phyloP scores from a whole-genome alignment of 2,113 vertebrate genomes.

The Osmerus eperlanus region DNA sequence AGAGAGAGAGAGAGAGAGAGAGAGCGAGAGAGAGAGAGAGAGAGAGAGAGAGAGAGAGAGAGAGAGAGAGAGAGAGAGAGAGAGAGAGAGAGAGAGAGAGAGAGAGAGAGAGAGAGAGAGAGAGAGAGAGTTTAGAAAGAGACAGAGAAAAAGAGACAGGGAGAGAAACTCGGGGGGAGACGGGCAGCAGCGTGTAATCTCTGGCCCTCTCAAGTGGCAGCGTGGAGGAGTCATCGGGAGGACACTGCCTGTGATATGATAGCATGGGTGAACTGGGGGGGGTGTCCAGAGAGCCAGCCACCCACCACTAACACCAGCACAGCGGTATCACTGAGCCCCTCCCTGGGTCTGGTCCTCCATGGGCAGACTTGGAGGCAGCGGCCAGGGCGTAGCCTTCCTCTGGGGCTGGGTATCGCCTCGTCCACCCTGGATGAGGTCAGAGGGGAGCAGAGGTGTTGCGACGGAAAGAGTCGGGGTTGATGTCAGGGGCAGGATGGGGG shows the following conservation, averaged over 20 bases:
- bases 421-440: constrained; percentile 53
- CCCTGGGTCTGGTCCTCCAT: constrained; percentile 40
- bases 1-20: constrained; percentile 1
- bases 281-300: constrained; percentile 27
- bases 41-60: constrained; percentile 9
- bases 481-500: constrained; percentile 29
- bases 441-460: constrained; percentile 14
- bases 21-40: constrained; percentile 4
- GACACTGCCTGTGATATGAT: constrained; percentile 59
- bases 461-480: constrained; percentile 12
- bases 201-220: constrained; percentile 60
- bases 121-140: constrained; percentile 9
- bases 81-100: constrained; percentile 14
- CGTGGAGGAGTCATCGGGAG: constrained; percentile 65
- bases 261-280: constrained; percentile 35
- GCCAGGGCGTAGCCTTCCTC: constrained; percentile 47
- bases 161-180: constrained; percentile 20
- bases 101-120: too few species aligned
- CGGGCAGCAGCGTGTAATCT: constrained; percentile 48
- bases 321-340: constrained; percentile 58
- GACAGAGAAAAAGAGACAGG: constrained; percentile 22
- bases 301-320: constrained; percentile 41
- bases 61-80: background rate
- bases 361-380: constrained; percentile 61
- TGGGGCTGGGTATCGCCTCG: constrained; percentile 37